Base-by-base conservation (phyloP, 2,888 invertebrate species). In the Sphaerophoria taeniata region DNA sequence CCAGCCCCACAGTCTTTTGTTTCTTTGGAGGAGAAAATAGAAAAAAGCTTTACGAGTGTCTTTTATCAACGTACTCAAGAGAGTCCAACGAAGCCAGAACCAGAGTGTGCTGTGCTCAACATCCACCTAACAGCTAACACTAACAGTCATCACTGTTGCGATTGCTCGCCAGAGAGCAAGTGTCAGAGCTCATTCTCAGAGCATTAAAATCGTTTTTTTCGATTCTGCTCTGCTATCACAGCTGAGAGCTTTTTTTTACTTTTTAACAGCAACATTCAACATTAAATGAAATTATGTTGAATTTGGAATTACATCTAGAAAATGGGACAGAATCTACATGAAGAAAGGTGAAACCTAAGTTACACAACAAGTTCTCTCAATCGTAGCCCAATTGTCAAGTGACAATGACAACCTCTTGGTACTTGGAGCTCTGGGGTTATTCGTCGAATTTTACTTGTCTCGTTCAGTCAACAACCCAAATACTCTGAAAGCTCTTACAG, bases 1-100 rank as follows among this genome's bases (percentile, higher is more conserved):
- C 72, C 82, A 73, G n/a, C 77, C 31, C 61, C 77, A 82, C 84
- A 79, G 80, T 78, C 9, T 47, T 60, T 65, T 33, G 45, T 55
- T 9, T 69, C 72, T 60, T 9, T n/a, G n/a, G n/a, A n/a, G n/a
- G n/a, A 43, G 36, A 36, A 6, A 49, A 45, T 14, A 67, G 24
- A 36, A 67, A 43, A 53, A 61, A 80, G 75, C 69, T 75, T 61
- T 33, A n/a, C n/a, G 12, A 11, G 6, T 5, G 36, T 24, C 24
- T 24, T 24, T 24, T 24, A 65, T 14, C 5, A 5, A 63, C 49
- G 47, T 51, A 67, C 67, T 67, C 67, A 53, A 53, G 67, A 67
- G 67, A 67, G 53, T 53, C 39, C 4, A n/a, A 6, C 16, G n/a
- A 12, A 16, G 12, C 16, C 34, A 11, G 9, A 43, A 3, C n/a